A percentile compares a stretch with the other conserved stretches of the same genome.
Evolutionary conservation across 2,113 vertebrate genomes (phyloP).

Genomic region (Lipotes vexillifer): DNA sequence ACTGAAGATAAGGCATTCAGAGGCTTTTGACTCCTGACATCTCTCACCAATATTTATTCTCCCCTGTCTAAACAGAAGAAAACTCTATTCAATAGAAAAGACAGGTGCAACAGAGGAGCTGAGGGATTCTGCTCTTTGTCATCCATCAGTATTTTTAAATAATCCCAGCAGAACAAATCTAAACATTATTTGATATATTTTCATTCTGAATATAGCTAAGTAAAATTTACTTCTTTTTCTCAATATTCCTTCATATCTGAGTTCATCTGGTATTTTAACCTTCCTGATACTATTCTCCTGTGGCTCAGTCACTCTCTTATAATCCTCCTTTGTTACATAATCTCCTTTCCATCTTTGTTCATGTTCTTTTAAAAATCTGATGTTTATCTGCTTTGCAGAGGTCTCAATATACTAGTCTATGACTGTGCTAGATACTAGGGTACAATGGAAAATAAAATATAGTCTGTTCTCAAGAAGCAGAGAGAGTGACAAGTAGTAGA

Average conservation of each 20-base stretch:
- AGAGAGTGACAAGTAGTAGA: neutral
- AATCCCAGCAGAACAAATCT: neutral
- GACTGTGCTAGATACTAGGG: neutral
- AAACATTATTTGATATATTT: neutral
- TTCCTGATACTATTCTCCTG: neutral
- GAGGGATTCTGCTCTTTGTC: neutral
- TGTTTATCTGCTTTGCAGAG: neutral
- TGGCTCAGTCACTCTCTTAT: neutral
- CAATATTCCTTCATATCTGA: neutral
- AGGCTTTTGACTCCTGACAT: neutral
- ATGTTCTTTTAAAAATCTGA: neutral
- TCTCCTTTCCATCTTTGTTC: neutral
- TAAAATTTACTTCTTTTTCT: neutral
- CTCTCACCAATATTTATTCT: slow-evolving; percentile 6
- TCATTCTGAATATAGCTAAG: neutral
- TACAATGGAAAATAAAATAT: neutral
- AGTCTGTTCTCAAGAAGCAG: neutral
- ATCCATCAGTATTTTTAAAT: neutral
- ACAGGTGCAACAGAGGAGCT: neutral
- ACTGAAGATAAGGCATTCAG: neutral
- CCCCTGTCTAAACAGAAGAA: neutral
- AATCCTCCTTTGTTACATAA: neutral
- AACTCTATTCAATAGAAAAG: neutral
- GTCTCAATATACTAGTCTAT: neutral
- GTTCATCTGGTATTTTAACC: neutral